Evolutionary conservation across 2,113 vertebrate genomes (phyloP), one percentile per base, ranked within the genome.

Genomic region (Hystrix cristata): DNA sequence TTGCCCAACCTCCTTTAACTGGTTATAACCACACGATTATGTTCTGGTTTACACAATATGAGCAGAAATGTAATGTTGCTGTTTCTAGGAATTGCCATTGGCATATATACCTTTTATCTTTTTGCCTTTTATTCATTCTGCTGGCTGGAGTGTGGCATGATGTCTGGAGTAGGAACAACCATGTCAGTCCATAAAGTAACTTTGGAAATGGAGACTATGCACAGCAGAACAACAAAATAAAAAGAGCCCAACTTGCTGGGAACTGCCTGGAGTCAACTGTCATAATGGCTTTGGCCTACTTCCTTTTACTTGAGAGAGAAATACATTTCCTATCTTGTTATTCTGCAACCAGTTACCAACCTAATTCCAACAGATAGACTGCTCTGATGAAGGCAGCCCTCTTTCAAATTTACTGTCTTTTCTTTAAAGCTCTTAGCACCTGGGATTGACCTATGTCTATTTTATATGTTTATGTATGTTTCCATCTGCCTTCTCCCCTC

Each of bases 251-350:
- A 48, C 19, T 57, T 18, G 1, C 12, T 80, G 34, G 84, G 55
- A 64, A 43, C 71, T 94, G 91, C 21, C 16, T 65, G 57, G 38
- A 51, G 21, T 67, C 25, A 43, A 64, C 6, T 10, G 23, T 13
- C 25, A 12, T 55, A 55, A 55, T 55, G 46, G 21, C n/a, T 31
- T 13, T 46, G 59, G 4, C 59, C 27, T 46, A 46, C 46, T 84
- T 84, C 62, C 78, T 80, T 72, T 65, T 71, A 25, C 38, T 53
- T 91, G 62, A 88, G 87, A 87, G 25, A 88, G 46, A 94, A 91
- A 62, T 14, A 81, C 23, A 90, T 4, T 85, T 82, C 72, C 69
- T 48, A 46, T 87, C 25, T 13, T 60, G 31, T 84, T 80, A 60
- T 69, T 89, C 60, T 48, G 53, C 72, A 55, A 81, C 29, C 59